Evolutionary conservation across 2,888 invertebrate genomes (phyloP), one percentile per base, ranked within the genome.

Genomic region (Drosophila eohydei): DNA sequence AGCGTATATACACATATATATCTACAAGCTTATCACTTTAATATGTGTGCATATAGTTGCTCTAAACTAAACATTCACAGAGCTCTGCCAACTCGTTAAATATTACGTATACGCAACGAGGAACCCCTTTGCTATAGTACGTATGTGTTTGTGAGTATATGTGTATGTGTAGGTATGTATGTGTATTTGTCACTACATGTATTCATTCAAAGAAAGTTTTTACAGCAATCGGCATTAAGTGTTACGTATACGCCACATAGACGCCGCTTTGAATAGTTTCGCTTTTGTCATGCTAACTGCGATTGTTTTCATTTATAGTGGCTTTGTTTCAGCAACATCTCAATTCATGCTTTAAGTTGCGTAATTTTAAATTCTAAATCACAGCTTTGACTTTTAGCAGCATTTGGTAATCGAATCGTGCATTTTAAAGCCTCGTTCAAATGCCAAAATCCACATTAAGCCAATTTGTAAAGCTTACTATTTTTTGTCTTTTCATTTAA

Each of bases 401-500:
- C 40, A 21, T 71, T 61, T 16, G 14, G 43, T 41, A 57, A 74
- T 44, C 60, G 54, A 56, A 59, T 51, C 16, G 32, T 30, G 26
- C 40, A 28, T 9, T 12, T 38, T n/a, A 34, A 14, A 21, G 41
- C 57, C 48, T 14, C 43, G 28, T 21, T 5, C 43, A 40, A 50
- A 21, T 28, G 40, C 12, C 55, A 75, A 78, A 75, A 78, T 64
- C 65, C 51, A 51, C 67, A 52, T 71, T 80, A 74, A 82, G 74
- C 72, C 78, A 79, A 74, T 86, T 83, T 86, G 60, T 34, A 62
- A 61, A 58, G 71, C 62, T 70, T 40, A 16, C 46, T 59, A 60
- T 46, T 36, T 59, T 32, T 58, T 32, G 11, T 16, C 4, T 28
- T 8, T n/a, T 34, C 12, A 82, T 82, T 82, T 61, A 67, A 77